phyloP scores from a whole-genome alignment of 2,888 invertebrate species.

The Thalpophila matura region DNA sequence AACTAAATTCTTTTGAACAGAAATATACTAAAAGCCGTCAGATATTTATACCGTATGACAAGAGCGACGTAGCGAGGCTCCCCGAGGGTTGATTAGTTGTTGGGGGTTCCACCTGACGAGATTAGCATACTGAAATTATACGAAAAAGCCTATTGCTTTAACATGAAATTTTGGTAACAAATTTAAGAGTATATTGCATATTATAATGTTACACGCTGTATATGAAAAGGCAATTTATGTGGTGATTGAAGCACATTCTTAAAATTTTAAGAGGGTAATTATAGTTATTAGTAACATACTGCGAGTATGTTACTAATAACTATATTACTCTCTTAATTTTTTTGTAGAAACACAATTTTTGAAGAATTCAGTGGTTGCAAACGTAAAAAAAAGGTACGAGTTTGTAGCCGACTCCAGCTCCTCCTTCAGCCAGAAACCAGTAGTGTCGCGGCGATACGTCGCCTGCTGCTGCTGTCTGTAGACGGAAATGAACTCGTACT shows the following conservation, averaged over 20 bases:
- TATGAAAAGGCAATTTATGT: slow-evolving; percentile 31
- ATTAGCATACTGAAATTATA: slow-evolving; percentile 82
- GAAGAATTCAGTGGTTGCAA: no score
- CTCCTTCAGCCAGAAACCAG: no score
- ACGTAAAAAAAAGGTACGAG: no score
- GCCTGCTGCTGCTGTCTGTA: no score
- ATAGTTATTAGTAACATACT: neutral
- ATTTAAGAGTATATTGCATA: slow-evolving; percentile 49
- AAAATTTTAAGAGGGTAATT: neutral
- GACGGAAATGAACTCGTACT: no score
- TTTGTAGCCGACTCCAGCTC: no score
- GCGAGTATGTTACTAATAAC: neutral
- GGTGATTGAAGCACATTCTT: slow-evolving; percentile 3
- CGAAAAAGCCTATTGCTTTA: slow-evolving; percentile 66
- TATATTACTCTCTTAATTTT: no score
- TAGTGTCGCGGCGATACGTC: no score
- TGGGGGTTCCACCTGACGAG: slow-evolving; percentile 71
- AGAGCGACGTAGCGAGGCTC: slow-evolving; percentile 51
- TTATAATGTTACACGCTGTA: slow-evolving; percentile 23
- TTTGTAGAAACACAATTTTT: no score
- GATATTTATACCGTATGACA: slow-evolving; percentile 56
- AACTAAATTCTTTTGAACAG: slow-evolving; percentile 40
- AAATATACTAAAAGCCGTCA: slow-evolving; percentile 43
- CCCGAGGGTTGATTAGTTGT: slow-evolving; percentile 61
- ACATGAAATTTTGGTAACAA: slow-evolving; percentile 59